Base-by-base conservation (phyloP, 2,888 invertebrate species). In the Epinotia brunnichana region DNA sequence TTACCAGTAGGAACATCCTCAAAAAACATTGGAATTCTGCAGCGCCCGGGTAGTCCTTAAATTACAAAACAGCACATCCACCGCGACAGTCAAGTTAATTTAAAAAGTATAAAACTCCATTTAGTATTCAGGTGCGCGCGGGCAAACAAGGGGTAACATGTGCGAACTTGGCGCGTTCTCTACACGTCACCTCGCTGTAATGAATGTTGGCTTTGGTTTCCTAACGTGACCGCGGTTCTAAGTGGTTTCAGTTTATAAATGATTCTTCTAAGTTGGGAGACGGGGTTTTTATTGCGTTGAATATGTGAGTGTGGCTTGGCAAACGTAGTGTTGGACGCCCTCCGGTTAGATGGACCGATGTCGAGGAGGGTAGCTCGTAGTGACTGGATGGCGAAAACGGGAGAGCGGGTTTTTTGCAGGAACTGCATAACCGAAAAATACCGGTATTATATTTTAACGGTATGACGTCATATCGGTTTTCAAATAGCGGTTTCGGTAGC, bases 121-220 rank as follows among this genome's bases (percentile, higher is more conserved):
- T 77, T 74, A 75, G 77, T 75, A 77, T 77, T 73, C 77, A 75
- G 74, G 74, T 69, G 60, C 62, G 73, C 75, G 62, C 73, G 68
- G 44, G 72, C 76, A 77, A 77, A 77, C 74, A 77, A 75, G 74
- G 77, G 77, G 74, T 56, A 57, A 67, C 67, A 62, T 67, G 73
- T 73, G 72, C 62, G 56, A 44, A 77, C 73, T 75, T 71, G 77
- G 73, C 75, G 74, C 77, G 75, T 78, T 78, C 76, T 71, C 74
- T 74, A 77, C 78, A 78, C 78, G 78, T 78, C 77, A 77, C 75
- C 44, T 41, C 35, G 56, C 59, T 39, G 54, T 77, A 75, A 77
- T 75, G 71, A 75, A 74, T 74, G 75, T 75, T 73, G 59, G 73
- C 62, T 70, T 67, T 74, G 61, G 44, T 53, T 70, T 74, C 48